Base-by-base conservation (phyloP, 2,888 invertebrate species). In the Chalcosyrphus nemorum region DNA sequence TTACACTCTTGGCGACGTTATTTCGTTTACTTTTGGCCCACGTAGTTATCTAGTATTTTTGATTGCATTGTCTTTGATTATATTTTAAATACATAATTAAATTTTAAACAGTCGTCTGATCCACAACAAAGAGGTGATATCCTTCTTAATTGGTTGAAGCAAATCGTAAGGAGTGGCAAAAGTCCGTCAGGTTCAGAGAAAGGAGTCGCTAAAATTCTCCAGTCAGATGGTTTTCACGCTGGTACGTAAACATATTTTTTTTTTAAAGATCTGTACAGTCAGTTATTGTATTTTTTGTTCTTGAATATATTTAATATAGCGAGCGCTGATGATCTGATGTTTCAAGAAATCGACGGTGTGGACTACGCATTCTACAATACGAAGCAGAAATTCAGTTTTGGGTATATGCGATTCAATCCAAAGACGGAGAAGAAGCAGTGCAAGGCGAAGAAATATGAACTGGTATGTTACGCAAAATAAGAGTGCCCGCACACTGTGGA, bases 331-430 rank as follows among this genome's bases (percentile, higher is more conserved):
- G 77, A 82, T 9, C 29, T 82, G 6, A 17, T 61, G 5, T 82
- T 82, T 19, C 27, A 77, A 50, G 72, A 77, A 11, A n/a, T 74
- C 32, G 50, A 77, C 15, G 82, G 82, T 9, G 72, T 82, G 2
- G 77, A 82, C 24, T 82, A 63, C 7, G 82, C 82, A n/a, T 74
- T 82, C 13, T 82, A 82, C 19, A 15, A 68, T 9, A 74, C 50
- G 0, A 32, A 65, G 13, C 17, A 59, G 5, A 11, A 11, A 2
- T 66, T 38, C 35, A 77, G 77, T n/a, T 66, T 82, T 35, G 82
- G 82, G 0, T 82, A 82, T 45, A 72, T 82, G 11, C 82, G 82
- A 0, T 82, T 82, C 13, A 56, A 68, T 2, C 82, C 77, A n/a
- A 56, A 32, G 35, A 59, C 82, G 7, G 29, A 41, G 17, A 82